Base-by-base conservation (phyloP, 2,113 vertebrate genomes). In the Thomomys bottae region DNA sequence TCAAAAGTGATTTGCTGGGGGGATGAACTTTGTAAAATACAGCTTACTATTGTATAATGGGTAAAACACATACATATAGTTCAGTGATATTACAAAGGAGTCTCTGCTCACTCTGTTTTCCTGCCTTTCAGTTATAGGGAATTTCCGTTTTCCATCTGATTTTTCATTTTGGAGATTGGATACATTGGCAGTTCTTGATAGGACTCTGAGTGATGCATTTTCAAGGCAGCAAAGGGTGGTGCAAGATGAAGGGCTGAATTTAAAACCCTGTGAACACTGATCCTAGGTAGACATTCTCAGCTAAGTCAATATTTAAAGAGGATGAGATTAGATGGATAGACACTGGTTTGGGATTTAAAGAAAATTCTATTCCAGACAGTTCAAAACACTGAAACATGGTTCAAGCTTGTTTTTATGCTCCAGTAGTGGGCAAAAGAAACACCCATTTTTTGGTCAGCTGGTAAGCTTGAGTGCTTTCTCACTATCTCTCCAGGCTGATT, bases 291-390 rank as follows among this genome's bases (percentile, higher is more conserved):
- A 84, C 36, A 49, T 36, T 78, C 87, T 91, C 87, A 14, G 45
- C 67, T 15, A 64, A 91, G 84, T 86, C 89, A 88, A 54, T 92
- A 70, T 92, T 91, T 82, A 92, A 72, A 82, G 84, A 85, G 23
- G 72, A 87, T 4, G 42, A 80, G 68, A 57, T 49, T 67, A 7
- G 86, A 14, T n/a, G 81, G 81, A 23, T 66, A 72, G 88, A 72
- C 32, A 30, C 32, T 10, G 49, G 42, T 28, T 87, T 57, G 89
- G 83, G 78, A 70, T 79, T 59, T 42, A n/a, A 70, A 72, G 84
- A 64, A 38, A 21, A 1, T 49, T 73, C 64, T 21, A 0, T 67
- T 72, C 36, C 6, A 38, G 79, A 88, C 68, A 59, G 26, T 78
- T 84, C 1, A 0, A 49, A 87, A 75, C 30, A 4, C 40, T 15